phyloP scores from a whole-genome alignment of 2,797 vertebrate genomes.

The Tympanoctomys barrerae region DNA sequence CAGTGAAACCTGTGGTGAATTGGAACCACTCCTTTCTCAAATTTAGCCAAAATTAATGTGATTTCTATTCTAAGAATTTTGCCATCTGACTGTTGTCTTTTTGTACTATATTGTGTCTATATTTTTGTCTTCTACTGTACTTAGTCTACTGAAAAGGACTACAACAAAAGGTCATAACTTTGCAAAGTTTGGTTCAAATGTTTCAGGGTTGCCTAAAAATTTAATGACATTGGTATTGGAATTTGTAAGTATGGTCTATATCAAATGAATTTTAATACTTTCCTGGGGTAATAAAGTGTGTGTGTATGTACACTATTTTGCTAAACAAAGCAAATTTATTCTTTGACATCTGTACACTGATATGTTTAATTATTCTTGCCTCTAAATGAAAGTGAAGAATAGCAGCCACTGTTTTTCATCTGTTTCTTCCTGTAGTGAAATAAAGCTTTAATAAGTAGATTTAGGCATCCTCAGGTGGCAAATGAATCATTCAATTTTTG shows the following conservation, averaged over 20 bases:
- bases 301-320: neutral
- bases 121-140: neutral
- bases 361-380: constrained; percentile 9
- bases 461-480: constrained; percentile 77
- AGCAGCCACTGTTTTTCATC: neutral
- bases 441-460: constrained; percentile 76
- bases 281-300: neutral
- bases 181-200: neutral
- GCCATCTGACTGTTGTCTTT: neutral
- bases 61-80: constrained; percentile 15
- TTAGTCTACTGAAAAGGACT: neutral
- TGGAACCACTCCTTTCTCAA: neutral
- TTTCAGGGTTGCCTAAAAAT: neutral
- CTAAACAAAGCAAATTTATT: neutral
- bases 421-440: constrained; percentile 70
- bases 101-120: neutral
- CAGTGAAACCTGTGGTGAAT: neutral
- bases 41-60: neutral
- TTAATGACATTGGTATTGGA: neutral
- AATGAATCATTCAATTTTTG: constrained; percentile 81
- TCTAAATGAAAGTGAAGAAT: constrained; percentile 33
- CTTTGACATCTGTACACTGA: neutral
- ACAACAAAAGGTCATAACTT: neutral
- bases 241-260: neutral
- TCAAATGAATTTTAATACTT: neutral